Evolutionary conservation across 2,797 vertebrate genomes (phyloP).

Genomic region (Anguilla obscura): DNA sequence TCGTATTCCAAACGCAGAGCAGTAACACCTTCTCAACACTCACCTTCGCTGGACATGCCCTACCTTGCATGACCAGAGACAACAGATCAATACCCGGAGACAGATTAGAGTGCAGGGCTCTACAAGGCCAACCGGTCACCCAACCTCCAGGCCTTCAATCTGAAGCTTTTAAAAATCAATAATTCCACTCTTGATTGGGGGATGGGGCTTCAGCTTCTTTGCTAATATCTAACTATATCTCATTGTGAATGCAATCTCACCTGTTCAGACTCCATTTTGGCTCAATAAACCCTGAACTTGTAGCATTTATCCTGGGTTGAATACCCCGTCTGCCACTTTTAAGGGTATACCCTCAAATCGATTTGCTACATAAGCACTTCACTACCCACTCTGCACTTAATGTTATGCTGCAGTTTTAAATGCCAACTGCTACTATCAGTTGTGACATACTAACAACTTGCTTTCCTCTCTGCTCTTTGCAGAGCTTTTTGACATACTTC

Average conservation of each 20-base stretch:
- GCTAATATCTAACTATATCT: background rate
- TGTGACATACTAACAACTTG: no score
- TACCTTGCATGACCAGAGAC: conserved; percentile 25
- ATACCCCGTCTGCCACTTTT: no score
- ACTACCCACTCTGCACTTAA: no score
- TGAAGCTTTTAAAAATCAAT: background rate
- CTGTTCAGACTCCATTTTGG: no score
- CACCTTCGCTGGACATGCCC: conserved; percentile 30
- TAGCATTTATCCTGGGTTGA: no score
- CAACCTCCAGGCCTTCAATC: background rate
- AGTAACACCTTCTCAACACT: conserved; percentile 37
- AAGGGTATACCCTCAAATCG: no score
- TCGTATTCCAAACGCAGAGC: conserved; percentile 39
- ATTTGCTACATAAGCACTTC: no score
- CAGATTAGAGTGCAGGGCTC: background rate
- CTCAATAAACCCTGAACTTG: no score
- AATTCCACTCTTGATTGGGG: background rate
- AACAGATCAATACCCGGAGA: conserved; percentile 36
- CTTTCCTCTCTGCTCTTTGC: no score
- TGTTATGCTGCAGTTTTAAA: no score
- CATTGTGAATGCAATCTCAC: background rate
- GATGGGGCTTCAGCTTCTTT: background rate
- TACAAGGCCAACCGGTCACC: background rate
- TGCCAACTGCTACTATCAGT: no score
- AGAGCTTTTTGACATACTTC: no score